phyloP scores from a whole-genome alignment of 1,140 invertebrate genomes.

The Drosophila nasuta region DNA sequence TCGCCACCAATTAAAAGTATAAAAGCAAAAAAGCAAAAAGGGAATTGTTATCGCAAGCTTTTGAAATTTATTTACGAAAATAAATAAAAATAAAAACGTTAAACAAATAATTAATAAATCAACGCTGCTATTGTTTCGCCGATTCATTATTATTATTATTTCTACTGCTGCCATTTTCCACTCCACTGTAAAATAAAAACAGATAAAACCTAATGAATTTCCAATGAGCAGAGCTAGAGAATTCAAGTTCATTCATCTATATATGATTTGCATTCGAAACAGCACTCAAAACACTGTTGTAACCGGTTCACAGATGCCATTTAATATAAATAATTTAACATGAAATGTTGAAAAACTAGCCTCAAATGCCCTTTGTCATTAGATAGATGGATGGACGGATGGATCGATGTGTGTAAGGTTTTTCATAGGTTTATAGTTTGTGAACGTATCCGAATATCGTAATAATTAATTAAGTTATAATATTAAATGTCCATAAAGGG shows the following conservation, averaged over 20 bases:
- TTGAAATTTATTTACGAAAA: conserved; percentile 31
- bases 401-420: background rate
- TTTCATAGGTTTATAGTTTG: conserved; percentile 57
- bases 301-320: conserved; percentile 68
- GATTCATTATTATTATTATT: conserved; percentile 1
- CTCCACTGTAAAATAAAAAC: conserved; percentile 52
- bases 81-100: conserved; percentile 34
- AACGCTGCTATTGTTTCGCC: conserved; percentile 65
- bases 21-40: background rate
- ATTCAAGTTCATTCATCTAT: conserved; percentile 70
- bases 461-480: conserved; percentile 83
- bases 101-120: conserved; percentile 76
- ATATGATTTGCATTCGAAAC: conserved; percentile 40
- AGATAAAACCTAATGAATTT: conserved; percentile 83
- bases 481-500: conserved; percentile 80
- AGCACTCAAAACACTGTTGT: background rate
- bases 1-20: conserved; percentile 2
- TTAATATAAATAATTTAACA: conserved; percentile 49
- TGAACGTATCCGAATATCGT: conserved; percentile 67
- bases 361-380: conserved; percentile 30
- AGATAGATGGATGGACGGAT: conserved; percentile 11
- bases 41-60: conserved; percentile 25
- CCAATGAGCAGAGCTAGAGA: conserved; percentile 54
- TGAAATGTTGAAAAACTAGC: conserved; percentile 44
- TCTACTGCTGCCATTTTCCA: conserved; percentile 1